Conservation (phyloP, 2,888 invertebrate species). For the Copidosoma aretas region DNA sequence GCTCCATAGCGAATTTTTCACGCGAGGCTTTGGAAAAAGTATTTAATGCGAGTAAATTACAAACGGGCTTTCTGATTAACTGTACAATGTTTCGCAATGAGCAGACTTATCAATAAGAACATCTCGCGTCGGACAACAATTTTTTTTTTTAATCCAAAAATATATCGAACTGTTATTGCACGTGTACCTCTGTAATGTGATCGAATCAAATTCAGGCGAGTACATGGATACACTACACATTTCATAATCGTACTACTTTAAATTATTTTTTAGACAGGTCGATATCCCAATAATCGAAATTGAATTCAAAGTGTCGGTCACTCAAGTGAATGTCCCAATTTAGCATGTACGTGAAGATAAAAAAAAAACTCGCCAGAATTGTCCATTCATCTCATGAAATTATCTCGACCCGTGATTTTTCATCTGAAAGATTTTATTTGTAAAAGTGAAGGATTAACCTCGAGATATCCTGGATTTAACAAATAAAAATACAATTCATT, state of each 20-base stretch:
- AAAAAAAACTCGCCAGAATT: too few species aligned
- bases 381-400: too few species aligned
- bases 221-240: background rate
- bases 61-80: background rate
- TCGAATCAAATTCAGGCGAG: slow-evolving; percentile 19
- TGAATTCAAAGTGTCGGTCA: too few species aligned
- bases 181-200: slow-evolving; percentile 17
- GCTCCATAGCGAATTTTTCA: background rate
- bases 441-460: too few species aligned
- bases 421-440: too few species aligned
- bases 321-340: too few species aligned
- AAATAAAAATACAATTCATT: too few species aligned
- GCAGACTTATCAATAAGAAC: background rate
- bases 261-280: background rate
- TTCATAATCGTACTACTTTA: slow-evolving; percentile 13
- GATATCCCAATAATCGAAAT: too few species aligned
- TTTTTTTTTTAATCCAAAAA: slow-evolving; percentile 8
- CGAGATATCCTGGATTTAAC: too few species aligned
- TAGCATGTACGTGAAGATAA: too few species aligned
- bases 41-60: background rate
- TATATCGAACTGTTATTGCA: slow-evolving; percentile 17
- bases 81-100: slow-evolving; percentile 4
- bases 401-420: too few species aligned
- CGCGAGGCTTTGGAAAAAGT: background rate
- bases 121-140: background rate